phyloP scores from a whole-genome alignment of 2,797 vertebrate genomes.

The Tragelaphus eurycerus region DNA sequence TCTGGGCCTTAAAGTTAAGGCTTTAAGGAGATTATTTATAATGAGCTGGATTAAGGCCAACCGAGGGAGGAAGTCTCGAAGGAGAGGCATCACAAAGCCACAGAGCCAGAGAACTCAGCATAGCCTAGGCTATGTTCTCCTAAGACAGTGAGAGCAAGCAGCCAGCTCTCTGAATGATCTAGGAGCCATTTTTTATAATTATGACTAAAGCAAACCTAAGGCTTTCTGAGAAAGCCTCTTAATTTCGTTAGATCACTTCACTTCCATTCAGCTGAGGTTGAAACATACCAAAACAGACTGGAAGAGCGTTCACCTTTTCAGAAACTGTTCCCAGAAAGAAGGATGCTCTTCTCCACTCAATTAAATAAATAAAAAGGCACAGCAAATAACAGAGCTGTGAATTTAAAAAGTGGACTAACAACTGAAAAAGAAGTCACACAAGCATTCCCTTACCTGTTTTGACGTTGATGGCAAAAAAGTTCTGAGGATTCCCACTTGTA shows the following conservation, averaged over 20 bases:
- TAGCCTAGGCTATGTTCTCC: neutral
- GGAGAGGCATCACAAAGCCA: neutral
- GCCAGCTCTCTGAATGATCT: neutral
- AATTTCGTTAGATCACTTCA: neutral
- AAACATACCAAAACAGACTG: neutral
- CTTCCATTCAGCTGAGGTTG: neutral
- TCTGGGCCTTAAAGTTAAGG: neutral
- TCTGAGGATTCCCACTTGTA: constrained; percentile 96
- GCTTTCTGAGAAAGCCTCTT: neutral
- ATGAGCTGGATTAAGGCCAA: neutral
- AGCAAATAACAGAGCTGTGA: neutral
- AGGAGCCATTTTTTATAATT: neutral
- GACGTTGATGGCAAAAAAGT: constrained; percentile 94
- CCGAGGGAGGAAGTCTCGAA: neutral
- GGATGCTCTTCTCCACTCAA: neutral
- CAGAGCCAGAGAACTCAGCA: neutral
- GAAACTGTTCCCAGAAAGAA: neutral
- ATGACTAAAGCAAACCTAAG: neutral
- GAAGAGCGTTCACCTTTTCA: neutral
- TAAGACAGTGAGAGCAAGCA: neutral
- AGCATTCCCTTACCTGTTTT: constrained; percentile 89
- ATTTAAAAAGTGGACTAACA: neutral
- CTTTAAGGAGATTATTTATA: neutral
- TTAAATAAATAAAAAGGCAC: neutral
- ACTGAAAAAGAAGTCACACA: neutral